A percentile compares a stretch with the other conserved stretches of the same genome.
phyloP scores from a whole-genome alignment of 2,888 invertebrate species.

The Stegana nigrithorax region DNA sequence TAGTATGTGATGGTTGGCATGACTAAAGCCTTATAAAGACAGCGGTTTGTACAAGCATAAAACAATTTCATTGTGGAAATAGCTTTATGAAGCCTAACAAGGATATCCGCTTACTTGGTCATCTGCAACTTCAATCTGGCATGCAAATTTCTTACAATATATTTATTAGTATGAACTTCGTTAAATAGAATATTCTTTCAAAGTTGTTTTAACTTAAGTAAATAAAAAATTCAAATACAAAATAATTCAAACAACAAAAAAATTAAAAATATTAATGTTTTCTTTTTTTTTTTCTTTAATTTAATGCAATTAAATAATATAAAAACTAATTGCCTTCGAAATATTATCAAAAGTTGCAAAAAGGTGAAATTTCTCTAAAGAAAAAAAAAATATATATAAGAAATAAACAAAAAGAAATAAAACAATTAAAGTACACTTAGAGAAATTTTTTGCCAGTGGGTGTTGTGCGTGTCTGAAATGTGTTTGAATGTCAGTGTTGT shows the following conservation, averaged over 20 bases:
- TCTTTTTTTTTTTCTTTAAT: no score
- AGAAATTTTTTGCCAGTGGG: slow-evolving; percentile 25
- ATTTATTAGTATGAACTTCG: neutral
- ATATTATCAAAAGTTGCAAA: slow-evolving; percentile 38
- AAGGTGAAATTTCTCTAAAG: slow-evolving; percentile 62
- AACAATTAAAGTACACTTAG: slow-evolving; percentile 24
- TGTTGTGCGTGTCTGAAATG: slow-evolving; percentile 30
- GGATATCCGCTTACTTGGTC: neutral
- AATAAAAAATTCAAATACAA: slow-evolving; percentile 28
- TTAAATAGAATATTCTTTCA: no score
- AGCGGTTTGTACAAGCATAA: neutral
- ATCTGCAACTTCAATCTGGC: neutral
- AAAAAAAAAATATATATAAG: slow-evolving; percentile 21
- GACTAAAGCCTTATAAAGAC: neutral
- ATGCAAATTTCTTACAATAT: neutral
- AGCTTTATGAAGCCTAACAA: no score
- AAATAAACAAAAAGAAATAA: slow-evolving; percentile 25
- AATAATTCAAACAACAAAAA: slow-evolving; percentile 29
- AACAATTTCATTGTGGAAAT: slow-evolving; percentile 7
- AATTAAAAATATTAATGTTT: no score
- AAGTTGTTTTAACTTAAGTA: no score
- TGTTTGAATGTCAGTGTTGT: neutral
- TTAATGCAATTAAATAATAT: slow-evolving; percentile 25
- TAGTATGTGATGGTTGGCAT: neutral
- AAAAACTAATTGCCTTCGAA: slow-evolving; percentile 26